phyloP scores from a whole-genome alignment of 2,113 vertebrate species.

The Scolopax mira region DNA sequence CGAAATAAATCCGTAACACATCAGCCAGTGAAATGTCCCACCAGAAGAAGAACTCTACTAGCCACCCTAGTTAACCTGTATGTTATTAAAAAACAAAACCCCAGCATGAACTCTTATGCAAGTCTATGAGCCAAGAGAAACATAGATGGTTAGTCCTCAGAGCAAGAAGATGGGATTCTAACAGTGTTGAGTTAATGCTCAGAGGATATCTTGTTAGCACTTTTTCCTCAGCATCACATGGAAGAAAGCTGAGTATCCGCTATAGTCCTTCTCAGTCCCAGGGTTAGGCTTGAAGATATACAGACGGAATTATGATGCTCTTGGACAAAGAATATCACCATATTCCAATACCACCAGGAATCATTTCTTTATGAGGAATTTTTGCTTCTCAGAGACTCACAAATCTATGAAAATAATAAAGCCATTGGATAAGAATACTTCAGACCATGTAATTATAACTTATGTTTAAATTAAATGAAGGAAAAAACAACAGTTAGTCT shows the following conservation, averaged over 20 bases:
- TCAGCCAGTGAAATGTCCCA: background rate
- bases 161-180: slow-evolving; percentile 16
- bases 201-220: background rate
- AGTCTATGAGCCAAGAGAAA: slow-evolving; percentile 1
- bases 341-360: background rate
- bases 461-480: background rate
- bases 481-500: background rate
- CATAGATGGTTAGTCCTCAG: background rate
- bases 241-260: background rate
- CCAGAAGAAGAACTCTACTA: background rate
- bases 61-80: background rate
- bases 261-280: background rate
- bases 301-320: background rate
- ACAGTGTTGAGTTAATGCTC: slow-evolving; percentile 15
- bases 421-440: background rate
- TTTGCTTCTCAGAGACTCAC: background rate
- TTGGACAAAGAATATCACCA: background rate
- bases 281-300: background rate
- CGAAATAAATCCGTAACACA: background rate
- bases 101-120: background rate
- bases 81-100: background rate
- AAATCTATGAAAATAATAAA: background rate
- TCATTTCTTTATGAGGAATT: background rate
- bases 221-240: background rate
- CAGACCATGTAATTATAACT: background rate